Conservation (phyloP, 2,888 invertebrate genomes). For the Eurytoma adleriae region DNA sequence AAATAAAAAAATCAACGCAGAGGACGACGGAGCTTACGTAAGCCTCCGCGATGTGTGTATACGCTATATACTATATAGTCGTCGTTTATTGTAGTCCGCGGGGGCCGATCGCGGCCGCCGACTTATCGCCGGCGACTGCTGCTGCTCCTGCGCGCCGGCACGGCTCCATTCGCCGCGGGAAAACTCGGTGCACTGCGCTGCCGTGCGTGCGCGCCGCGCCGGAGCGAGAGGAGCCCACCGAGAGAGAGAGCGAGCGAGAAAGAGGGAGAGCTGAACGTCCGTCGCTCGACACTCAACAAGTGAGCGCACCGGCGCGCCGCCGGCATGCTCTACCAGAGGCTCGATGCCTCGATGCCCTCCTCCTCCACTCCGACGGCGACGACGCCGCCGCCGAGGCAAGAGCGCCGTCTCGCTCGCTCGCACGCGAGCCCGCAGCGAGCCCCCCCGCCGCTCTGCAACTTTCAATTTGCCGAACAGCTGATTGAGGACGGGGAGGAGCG, state of each 20-base stretch:
- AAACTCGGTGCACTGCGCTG: neutral
- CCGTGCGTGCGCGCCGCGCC: neutral
- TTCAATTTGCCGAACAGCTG: constrained; percentile 57
- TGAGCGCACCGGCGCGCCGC: constrained; percentile 68
- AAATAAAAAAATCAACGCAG: neutral
- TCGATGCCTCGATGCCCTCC: constrained; percentile 60
- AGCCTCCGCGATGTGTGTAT: neutral
- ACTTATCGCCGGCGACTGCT: neutral
- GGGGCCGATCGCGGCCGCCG: constrained; percentile 14
- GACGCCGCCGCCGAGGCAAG: neutral
- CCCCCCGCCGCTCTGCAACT: neutral
- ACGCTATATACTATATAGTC: no score
- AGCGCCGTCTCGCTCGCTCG: neutral
- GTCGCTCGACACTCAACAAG: constrained; percentile 74
- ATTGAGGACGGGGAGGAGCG: constrained; percentile 41
- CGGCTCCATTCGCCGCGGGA: neutral
- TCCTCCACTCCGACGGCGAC: constrained; percentile 30
- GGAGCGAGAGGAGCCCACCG: neutral
- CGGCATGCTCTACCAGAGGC: constrained; percentile 65
- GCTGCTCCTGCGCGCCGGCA: neutral
- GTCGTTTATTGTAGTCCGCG: neutral
- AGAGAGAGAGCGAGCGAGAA: neutral
- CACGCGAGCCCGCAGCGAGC: neutral
- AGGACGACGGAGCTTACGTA: constrained; percentile 23
- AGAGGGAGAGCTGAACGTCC: constrained; percentile 61